phyloP scores from a whole-genome alignment of 1,140 invertebrate genomes.

The Myzus persicae region DNA sequence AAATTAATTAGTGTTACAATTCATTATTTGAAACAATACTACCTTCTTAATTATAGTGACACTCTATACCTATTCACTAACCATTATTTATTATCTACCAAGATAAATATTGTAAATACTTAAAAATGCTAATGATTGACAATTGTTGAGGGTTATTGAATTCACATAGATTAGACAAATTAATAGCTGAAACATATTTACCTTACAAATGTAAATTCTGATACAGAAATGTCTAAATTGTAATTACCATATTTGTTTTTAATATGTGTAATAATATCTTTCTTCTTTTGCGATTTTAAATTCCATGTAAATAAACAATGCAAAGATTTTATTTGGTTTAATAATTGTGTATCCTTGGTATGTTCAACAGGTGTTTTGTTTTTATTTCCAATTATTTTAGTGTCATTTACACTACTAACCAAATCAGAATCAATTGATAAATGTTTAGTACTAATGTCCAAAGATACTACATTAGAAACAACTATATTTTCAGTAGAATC shows the following conservation, averaged over 20 bases:
- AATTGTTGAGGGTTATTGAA: not conserved
- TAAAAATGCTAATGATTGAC: not conserved
- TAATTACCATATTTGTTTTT: conserved; percentile 44
- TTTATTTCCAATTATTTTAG: not conserved
- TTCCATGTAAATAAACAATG: conserved; percentile 47
- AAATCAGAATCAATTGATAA: not conserved
- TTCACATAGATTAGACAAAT: not conserved
- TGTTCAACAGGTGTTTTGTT: not conserved
- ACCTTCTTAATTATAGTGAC: not conserved
- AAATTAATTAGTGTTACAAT: not conserved
- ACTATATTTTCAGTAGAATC: not conserved
- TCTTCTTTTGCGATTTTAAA: not conserved
- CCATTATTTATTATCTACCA: not conserved
- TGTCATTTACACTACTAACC: not conserved
- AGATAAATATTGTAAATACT: not conserved
- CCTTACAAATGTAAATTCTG: conserved; percentile 54
- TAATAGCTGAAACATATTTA: not conserved
- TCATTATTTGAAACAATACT: not conserved
- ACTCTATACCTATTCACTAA: not conserved
- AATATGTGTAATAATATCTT: conserved; percentile 9
- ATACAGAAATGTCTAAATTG: conserved; percentile 31
- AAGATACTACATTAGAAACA: not conserved
- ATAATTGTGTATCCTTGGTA: not conserved
- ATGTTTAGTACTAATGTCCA: not conserved
- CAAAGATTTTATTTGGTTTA: conserved; percentile 25